Evolutionary conservation across 2,888 invertebrate genomes (phyloP).

Genomic region (Thysanoteuthis rhombus): DNA sequence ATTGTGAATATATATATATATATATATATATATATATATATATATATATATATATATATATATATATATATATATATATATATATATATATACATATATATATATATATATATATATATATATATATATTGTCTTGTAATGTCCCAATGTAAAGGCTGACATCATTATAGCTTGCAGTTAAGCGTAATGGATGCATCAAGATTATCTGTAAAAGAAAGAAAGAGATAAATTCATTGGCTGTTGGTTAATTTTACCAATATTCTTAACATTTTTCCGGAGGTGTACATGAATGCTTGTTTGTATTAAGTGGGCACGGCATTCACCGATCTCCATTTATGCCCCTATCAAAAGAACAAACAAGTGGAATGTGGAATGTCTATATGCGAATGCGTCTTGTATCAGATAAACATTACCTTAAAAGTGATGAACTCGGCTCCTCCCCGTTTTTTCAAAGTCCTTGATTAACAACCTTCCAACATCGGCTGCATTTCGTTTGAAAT

Average conservation of each 20-base stretch:
- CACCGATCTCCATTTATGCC: not conserved
- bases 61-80: not conserved
- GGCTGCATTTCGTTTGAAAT: not conserved
- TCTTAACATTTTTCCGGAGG: not conserved
- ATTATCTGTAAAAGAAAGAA: not conserved
- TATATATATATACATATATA: not conserved
- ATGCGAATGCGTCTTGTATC: not conserved
- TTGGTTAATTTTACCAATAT: not conserved
- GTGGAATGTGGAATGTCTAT: not conserved
- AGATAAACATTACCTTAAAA: not conserved
- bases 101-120: not conserved
- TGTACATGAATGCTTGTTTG: not conserved
- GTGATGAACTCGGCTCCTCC: not conserved
- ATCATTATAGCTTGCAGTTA: not conserved
- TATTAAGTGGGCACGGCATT: not conserved
- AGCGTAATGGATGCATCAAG: not conserved
- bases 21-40: slow-evolving; percentile 15
- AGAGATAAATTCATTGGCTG: not conserved
- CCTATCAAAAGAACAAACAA: not conserved
- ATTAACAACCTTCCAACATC: not conserved
- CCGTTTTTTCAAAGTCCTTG: not conserved
- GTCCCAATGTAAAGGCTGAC: not conserved
- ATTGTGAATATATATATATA: slow-evolving; percentile 18
- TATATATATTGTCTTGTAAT: not conserved
- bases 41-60: too few relatives aligned